Evolutionary conservation across 2,797 vertebrate species (phyloP), one percentile per base, ranked within the genome.

Genomic region (Acanthurus lineatus): DNA sequence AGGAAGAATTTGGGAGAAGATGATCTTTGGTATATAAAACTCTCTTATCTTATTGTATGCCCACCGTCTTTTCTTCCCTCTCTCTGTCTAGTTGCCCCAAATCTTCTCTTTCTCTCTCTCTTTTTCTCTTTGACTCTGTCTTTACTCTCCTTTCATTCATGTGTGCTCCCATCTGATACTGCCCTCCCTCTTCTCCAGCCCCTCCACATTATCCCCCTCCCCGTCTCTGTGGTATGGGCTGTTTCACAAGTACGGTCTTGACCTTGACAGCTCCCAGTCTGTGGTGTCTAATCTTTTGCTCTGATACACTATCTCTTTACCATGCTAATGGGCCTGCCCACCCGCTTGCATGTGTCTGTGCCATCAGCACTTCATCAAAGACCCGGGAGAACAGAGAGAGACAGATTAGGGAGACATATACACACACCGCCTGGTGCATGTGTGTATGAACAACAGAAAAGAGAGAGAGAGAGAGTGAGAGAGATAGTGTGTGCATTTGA

Each of bases 291-390:
- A 96, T 96, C 94, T 95, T 87, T 81, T 44, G 74, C 87, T 89
- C 87, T 90, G 94, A 95, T 95, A 94, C 87, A 83, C 90, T 93
- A 95, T 95, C 94, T 94, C 90, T 93, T 92, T 90, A 94, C 92
- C 94, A 95, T 93, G 93, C 91, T 95, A 95, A 96, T 95, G 91
- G 91, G 87, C 80, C 87, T 77, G 89, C 89, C 87, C 84, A 76
- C 84, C 77, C 59, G 77, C 82, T 73, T 81, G 87, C 80, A 79
- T 83, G 86, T 85, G 91, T 84, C 81, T 83, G 70, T 82, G 91
- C 92, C 93, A 94, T 96, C 95, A 94, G 93, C 89, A 92, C 90
- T 95, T 95, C 94, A 95, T 95, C 94, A 89, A 91, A 92, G 90
- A 86, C 92, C 89, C 90, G 12, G 10, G 89, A 90, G 91, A 93